These are phyloP conservation scores for Ditylenchus dipsaci DNA, from an alignment of 1,140 invertebrate species.

Conservation along the genomic window DNA sequence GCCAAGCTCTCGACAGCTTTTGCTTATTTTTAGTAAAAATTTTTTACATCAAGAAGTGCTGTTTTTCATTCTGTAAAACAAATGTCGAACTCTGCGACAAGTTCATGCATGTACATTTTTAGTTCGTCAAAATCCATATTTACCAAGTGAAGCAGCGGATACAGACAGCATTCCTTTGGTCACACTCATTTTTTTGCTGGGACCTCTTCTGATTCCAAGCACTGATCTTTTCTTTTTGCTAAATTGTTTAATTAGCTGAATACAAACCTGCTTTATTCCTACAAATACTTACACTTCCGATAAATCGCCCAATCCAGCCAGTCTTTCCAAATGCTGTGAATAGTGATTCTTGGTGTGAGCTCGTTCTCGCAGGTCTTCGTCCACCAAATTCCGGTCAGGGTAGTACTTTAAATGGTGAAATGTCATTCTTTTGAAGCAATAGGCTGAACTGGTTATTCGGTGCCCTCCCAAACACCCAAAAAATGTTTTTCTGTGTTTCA, in stretches of 20 bases:
- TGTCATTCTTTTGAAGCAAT: not conserved
- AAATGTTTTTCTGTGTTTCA: too few relatives aligned
- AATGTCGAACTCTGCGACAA: too few relatives aligned
- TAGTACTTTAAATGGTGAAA: constrained; percentile 35
- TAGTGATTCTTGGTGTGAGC: not conserved
- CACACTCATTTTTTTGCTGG: not conserved
- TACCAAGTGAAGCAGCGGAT: not conserved
- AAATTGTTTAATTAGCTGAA: not conserved
- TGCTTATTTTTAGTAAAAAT: too few relatives aligned
- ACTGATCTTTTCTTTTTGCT: not conserved
- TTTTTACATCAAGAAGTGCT: too few relatives aligned
- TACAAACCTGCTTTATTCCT: not conserved
- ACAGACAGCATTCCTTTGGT: constrained; percentile 1
- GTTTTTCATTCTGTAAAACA: too few relatives aligned
- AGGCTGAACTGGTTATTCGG: too few relatives aligned
- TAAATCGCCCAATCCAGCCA: not conserved
- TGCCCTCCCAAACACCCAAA: not conserved
- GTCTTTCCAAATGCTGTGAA: not conserved
- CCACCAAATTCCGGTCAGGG: constrained; percentile 37
- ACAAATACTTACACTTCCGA: not conserved
- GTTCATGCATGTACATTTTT: too few relatives aligned
- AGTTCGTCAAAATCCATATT: too few relatives aligned
- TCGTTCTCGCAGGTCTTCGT: constrained; percentile 28
- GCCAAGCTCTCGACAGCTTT: too few relatives aligned
- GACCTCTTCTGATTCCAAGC: not conserved